phyloP scores from a whole-genome alignment of 2,888 invertebrate genomes.

The Tachina grossa region DNA sequence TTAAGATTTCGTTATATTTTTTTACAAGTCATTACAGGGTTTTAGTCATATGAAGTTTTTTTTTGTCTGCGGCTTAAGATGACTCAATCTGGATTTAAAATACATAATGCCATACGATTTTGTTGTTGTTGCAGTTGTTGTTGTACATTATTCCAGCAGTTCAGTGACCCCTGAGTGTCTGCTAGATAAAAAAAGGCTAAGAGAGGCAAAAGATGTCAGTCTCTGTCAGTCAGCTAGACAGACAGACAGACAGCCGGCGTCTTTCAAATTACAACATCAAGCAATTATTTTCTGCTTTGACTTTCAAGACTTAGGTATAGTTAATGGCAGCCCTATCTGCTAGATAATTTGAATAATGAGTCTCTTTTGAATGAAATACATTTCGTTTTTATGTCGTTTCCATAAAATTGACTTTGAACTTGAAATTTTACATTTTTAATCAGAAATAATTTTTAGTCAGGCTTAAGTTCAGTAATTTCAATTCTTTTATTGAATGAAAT shows the following conservation, averaged over 20 bases:
- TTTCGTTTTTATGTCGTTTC: neutral
- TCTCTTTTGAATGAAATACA: neutral
- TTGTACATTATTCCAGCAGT: conserved; percentile 17
- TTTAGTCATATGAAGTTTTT: neutral
- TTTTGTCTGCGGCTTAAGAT: conserved; percentile 10
- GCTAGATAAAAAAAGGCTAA: conserved; percentile 15
- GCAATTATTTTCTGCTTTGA: neutral
- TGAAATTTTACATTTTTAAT: conserved; percentile 21
- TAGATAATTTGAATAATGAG: conserved; percentile 45
- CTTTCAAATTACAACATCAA: conserved; percentile 30
- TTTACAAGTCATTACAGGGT: conserved; percentile 16
- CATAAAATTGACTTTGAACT: conserved; percentile 52
- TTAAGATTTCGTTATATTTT: neutral
- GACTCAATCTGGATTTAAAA: conserved; percentile 50
- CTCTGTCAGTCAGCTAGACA: neutral
- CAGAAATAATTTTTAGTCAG: no score
- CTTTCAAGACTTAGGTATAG: neutral
- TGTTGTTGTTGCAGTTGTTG: neutral
- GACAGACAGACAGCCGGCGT: conserved; percentile 22
- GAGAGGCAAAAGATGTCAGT: conserved; percentile 22
- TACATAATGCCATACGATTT: neutral
- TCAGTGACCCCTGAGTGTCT: conserved; percentile 39
- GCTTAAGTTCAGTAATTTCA: no score
- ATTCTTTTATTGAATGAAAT: no score
- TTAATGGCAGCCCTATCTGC: conserved; percentile 36